These are phyloP conservation scores for Sebastes taczanowskii DNA, from an alignment of 2,797 vertebrate species.

Conservation along the genomic window DNA sequence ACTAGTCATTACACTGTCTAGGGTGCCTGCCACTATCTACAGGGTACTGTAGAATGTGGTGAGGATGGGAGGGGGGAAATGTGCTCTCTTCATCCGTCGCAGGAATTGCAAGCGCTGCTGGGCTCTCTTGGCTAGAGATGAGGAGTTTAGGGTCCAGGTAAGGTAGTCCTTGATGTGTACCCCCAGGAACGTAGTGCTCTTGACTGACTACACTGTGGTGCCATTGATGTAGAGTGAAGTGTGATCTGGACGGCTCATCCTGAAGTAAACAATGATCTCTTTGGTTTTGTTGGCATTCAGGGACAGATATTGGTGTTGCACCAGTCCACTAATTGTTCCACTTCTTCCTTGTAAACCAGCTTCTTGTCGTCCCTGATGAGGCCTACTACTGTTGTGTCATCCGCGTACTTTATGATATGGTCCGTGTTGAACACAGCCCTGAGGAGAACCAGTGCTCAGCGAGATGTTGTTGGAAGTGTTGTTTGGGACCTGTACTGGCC, in stretches of 20 bases:
- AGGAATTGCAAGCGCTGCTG: not conserved
- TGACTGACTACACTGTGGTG: not conserved
- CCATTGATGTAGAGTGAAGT: not conserved
- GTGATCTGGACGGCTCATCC: rapidly evolving
- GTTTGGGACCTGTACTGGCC: not conserved
- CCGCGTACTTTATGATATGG: not conserved
- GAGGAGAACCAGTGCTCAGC: not conserved
- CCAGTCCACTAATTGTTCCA: not conserved
- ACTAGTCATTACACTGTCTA: not conserved
- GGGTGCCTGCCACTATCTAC: not conserved
- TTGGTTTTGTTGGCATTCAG: not conserved
- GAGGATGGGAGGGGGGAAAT: not conserved
- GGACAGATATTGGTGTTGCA: not conserved
- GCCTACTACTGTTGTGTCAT: not conserved
- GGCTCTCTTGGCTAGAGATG: not conserved
- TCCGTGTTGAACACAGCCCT: not conserved
- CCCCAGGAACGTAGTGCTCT: not conserved
- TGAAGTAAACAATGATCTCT: not conserved
- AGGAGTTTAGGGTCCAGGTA: not conserved
- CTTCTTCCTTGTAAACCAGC: not conserved
- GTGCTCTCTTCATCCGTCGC: not conserved
- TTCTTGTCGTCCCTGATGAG: not conserved
- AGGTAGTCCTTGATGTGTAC: not conserved
- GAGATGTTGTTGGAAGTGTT: not conserved
- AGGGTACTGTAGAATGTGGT: not conserved